Base-by-base conservation (phyloP, 2,888 invertebrate genomes). In the Coenonympha glycerion region DNA sequence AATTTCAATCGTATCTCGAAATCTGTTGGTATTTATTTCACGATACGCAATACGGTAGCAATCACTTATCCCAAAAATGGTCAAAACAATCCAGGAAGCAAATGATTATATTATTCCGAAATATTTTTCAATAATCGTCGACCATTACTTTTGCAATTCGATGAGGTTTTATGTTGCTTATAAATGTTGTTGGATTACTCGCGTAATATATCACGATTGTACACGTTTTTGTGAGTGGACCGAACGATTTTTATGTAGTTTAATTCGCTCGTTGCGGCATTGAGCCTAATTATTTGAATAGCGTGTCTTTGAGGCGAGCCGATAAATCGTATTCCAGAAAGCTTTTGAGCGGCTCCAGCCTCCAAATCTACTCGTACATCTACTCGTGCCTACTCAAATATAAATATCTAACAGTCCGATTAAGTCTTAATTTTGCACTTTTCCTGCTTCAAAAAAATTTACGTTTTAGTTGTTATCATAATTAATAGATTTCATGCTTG, bases 201-300 rank as follows among this genome's bases (percentile, higher is more conserved):
- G 26, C 63, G 58, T 68, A 64, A 74, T 76, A 77, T 72, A 74
- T 73, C 71, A 70, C 65, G 67, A 59, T 68, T 66, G 64, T 64
- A 63, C 61, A 61, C 54, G 72, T 80, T 81, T 80, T 81, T 79
- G 76, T 68, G 53, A 63, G 53, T 55, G 62, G 66, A 68, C 62
- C 63, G 61, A 66, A 68, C 71, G 71, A 77, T 77, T 82, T 71
- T 81, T 76, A 81, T 82, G 82, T 72, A 72, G 79, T 78, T 81
- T 80, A 79, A 83, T 83, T 79, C 76, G 76, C 71, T 70, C 69
- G 71, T 74, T 74, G 76, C 72, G 69, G 73, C 73, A 79, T 77
- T 71, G 77, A 65, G 66, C 74, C 82, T 84, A 82, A 85, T 85
- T 85, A 84, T 84, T 85, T 80, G 84, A 82, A 80, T 79, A 81